These are phyloP conservation scores for Mesaphorura yosii DNA, from an alignment of 1,140 invertebrate genomes.

Conservation along the genomic window DNA sequence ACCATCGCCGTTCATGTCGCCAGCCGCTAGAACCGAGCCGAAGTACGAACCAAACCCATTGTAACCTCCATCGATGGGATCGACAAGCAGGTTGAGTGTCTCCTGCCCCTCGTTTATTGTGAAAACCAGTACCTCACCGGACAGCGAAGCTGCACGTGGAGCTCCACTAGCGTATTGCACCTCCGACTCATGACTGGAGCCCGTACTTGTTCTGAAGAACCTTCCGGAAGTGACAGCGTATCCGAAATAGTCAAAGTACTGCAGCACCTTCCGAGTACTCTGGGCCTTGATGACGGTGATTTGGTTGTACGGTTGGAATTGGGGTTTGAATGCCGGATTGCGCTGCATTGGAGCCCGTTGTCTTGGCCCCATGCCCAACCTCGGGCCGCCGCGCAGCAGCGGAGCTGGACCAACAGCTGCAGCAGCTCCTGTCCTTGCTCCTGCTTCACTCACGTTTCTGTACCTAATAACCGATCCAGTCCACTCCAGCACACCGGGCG, in stretches of 20 bases:
- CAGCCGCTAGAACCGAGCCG: constrained; percentile 34
- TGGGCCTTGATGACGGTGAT: constrained; percentile 9
- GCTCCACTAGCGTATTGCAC: constrained; percentile 26
- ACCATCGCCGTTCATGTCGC: constrained; percentile 59
- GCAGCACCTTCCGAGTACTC: background rate
- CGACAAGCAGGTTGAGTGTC: constrained; percentile 7
- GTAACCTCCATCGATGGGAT: constrained; percentile 12
- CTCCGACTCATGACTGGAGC: background rate
- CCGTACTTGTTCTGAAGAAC: constrained; percentile 15
- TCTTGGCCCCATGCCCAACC: too few species aligned
- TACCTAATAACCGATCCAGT: constrained; percentile 29
- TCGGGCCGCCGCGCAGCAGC: too few species aligned
- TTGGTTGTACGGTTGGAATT: background rate
- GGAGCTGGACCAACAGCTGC: too few species aligned
- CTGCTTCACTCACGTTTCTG: constrained; percentile 9
- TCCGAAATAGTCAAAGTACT: constrained; percentile 32
- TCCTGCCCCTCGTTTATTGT: constrained; percentile 7
- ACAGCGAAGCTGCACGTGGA: constrained; percentile 9
- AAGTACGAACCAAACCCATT: constrained; percentile 20
- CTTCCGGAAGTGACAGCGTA: constrained; percentile 27
- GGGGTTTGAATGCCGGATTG: constrained; percentile 14
- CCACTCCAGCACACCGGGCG: constrained; percentile 38
- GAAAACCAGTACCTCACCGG: constrained; percentile 26
- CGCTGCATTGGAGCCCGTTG: too few species aligned
- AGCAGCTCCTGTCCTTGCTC: too few species aligned